phyloP scores from a whole-genome alignment of 2,113 vertebrate genomes.

The Clupea harengus region DNA sequence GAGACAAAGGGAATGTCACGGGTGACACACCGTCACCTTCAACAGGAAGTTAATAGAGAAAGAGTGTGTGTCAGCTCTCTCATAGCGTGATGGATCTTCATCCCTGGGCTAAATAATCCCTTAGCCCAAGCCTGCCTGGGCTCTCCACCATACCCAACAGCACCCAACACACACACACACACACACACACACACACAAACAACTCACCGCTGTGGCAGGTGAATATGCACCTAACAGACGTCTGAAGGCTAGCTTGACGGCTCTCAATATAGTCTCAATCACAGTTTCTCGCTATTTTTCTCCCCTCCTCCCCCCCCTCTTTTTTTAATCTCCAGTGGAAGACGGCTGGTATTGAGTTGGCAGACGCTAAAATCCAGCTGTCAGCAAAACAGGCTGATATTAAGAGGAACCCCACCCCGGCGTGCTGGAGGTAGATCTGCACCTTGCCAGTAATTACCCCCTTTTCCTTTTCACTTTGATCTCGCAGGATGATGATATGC shows the following conservation, averaged over 20 bases:
- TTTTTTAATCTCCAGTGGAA: conserved; percentile 66
- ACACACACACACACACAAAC: background rate
- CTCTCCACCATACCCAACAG: conserved; percentile 37
- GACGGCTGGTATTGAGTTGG: conserved; percentile 41
- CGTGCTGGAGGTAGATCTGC: conserved; percentile 69
- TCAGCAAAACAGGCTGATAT: conserved; percentile 82
- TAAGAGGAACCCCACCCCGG: conserved; percentile 72
- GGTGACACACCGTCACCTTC: conserved; percentile 16
- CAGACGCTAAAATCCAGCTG: conserved; percentile 78
- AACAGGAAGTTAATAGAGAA: conserved; percentile 18
- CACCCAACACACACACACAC: conserved; percentile 28
- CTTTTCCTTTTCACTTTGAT: conserved; percentile 78
- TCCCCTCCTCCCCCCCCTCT: conserved; percentile 13
- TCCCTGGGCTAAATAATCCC: conserved; percentile 17
- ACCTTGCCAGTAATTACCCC: conserved; percentile 80
- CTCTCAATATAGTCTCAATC: conserved; percentile 68
- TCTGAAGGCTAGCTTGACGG: conserved; percentile 51
- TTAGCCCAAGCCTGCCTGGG: background rate
- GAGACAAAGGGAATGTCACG: conserved; percentile 17
- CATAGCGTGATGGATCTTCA: conserved; percentile 19
- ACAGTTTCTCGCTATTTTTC: conserved; percentile 51
- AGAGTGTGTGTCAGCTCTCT: conserved; percentile 17
- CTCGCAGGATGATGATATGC: conserved; percentile 78
- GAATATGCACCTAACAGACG: conserved; percentile 59
- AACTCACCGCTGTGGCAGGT: conserved; percentile 66